phyloP scores from a whole-genome alignment of 2,888 invertebrate genomes.

The Plebejus anna region DNA sequence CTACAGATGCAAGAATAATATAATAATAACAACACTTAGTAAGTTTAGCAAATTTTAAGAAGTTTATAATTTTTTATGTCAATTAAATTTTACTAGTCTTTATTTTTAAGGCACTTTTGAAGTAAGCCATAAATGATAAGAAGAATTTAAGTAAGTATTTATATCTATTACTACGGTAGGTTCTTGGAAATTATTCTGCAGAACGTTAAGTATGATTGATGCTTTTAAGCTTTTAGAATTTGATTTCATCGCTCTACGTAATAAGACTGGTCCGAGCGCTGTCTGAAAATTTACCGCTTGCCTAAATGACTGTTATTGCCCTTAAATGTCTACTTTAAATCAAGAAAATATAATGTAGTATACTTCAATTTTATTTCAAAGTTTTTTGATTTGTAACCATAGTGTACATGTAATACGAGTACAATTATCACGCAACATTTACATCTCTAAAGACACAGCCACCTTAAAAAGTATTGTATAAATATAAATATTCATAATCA shows the following conservation, averaged over 20 bases:
- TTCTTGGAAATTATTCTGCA: conserved; percentile 3
- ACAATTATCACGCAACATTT: no score
- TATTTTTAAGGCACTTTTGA: neutral
- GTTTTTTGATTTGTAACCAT: neutral
- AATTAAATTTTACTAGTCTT: no score
- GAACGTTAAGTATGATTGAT: conserved; percentile 5
- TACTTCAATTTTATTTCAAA: neutral
- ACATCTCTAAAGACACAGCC: neutral
- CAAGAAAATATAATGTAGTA: neutral
- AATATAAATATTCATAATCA: conserved; percentile 24
- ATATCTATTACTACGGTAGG: neutral
- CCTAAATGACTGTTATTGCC: neutral
- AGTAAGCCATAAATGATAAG: neutral
- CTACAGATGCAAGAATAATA: no score
- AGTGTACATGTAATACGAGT: no score
- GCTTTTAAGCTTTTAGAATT: conserved; percentile 14
- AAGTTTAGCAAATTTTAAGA: no score
- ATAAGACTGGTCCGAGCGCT: neutral
- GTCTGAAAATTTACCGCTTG: neutral
- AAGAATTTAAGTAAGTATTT: neutral
- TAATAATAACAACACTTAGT: no score
- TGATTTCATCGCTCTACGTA: conserved; percentile 12
- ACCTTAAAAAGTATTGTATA: neutral
- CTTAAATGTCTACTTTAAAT: neutral
- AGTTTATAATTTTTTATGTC: no score